Percentiles rank a stretch among this genome's conserved stretches.
phyloP scores from a whole-genome alignment of 2,888 invertebrate species.

The Torymus aiolomorphi region DNA sequence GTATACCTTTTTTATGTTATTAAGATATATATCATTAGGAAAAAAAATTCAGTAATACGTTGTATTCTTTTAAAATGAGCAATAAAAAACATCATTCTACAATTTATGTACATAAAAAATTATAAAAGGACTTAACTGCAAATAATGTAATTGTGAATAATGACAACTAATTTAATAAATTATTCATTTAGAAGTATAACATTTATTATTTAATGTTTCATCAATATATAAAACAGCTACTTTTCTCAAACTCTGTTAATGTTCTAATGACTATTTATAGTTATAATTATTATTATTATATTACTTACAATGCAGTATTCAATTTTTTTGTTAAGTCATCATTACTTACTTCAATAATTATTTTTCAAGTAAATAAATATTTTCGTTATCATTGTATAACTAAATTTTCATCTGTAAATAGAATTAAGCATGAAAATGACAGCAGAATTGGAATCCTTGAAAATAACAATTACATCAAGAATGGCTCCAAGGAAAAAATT shows the following conservation, averaged over 20 bases:
- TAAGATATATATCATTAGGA: not conserved
- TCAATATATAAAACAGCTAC: slow-evolving; percentile 55
- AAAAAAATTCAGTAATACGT: slow-evolving; percentile 3
- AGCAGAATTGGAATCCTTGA: slow-evolving; percentile 34
- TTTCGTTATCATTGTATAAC: slow-evolving; percentile 37
- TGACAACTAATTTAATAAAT: slow-evolving; percentile 48
- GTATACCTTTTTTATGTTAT: slow-evolving; percentile 8
- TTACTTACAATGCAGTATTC: slow-evolving; percentile 43
- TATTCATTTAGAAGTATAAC: slow-evolving; percentile 48
- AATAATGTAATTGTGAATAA: slow-evolving; percentile 21
- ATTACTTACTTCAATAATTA: slow-evolving; percentile 44
- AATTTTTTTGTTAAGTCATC: slow-evolving; percentile 49
- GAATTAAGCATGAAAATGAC: slow-evolving; percentile 31
- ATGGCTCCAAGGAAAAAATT: slow-evolving; percentile 28
- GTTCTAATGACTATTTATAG: slow-evolving; percentile 51
- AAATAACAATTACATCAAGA: slow-evolving; percentile 9
- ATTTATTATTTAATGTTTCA: slow-evolving; percentile 54
- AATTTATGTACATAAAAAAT: slow-evolving; percentile 44
- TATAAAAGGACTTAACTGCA: slow-evolving; percentile 43
- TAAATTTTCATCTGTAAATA: slow-evolving; percentile 28
- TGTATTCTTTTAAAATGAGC: slow-evolving; percentile 18
- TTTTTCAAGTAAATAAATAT: slow-evolving; percentile 52
- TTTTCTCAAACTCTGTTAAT: slow-evolving; percentile 48
- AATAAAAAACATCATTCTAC: slow-evolving; percentile 8
- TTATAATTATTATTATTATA: slow-evolving; percentile 46